A percentile compares a stretch with the other conserved stretches of the same genome.
phyloP scores from a whole-genome alignment of 1,140 invertebrate genomes.

The Lineus longissimus region DNA sequence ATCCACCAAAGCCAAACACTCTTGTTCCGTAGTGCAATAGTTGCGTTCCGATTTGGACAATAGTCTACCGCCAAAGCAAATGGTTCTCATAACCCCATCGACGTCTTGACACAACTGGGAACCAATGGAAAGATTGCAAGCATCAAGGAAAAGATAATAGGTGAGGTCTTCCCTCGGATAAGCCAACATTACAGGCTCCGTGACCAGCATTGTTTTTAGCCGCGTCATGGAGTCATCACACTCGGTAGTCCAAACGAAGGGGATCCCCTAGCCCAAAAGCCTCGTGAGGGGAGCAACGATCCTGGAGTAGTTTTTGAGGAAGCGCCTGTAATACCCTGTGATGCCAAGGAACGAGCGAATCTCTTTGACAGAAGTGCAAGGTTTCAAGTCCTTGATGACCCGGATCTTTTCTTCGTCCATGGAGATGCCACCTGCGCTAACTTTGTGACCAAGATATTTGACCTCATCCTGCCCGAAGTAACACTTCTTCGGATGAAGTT shows the following conservation, averaged over 20 bases:
- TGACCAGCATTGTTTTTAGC: background rate
- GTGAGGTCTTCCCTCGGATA: background rate
- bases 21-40: background rate
- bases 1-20: background rate
- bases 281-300: background rate
- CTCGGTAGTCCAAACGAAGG: background rate
- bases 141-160: background rate
- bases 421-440: slow-evolving; percentile 13
- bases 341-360: background rate
- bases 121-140: background rate
- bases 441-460: slow-evolving; percentile 46
- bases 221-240: background rate
- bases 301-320: background rate
- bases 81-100: background rate
- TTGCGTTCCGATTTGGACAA: background rate
- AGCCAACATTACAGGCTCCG: background rate
- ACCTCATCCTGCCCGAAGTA: slow-evolving; percentile 45
- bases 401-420: slow-evolving; percentile 4
- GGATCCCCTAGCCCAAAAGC: background rate
- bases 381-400: background rate
- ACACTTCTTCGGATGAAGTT: slow-evolving; percentile 51
- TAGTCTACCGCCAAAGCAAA: background rate
- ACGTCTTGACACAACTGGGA: background rate
- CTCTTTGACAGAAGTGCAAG: background rate
- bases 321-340: background rate